Evolutionary conservation across 2,888 invertebrate genomes (phyloP).

Genomic region (Mycogona germanica): DNA sequence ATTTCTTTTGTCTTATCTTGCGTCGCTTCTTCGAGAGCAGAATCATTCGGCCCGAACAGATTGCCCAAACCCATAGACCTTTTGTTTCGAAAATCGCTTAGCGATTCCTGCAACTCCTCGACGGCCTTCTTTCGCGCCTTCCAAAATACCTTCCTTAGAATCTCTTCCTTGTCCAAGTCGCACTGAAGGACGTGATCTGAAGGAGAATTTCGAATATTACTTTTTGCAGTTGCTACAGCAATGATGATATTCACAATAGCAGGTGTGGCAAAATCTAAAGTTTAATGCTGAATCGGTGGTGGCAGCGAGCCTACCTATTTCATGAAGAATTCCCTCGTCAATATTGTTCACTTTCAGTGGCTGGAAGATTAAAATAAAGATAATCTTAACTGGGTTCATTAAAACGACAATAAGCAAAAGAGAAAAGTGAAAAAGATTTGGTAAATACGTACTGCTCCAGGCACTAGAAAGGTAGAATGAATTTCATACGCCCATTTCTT

Average conservation of each 20-base stretch:
- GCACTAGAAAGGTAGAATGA: constrained; percentile 88
- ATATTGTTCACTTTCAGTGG: constrained; percentile 64
- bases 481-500: constrained; percentile 99
- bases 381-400: too few relatives aligned
- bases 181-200: constrained; percentile 59
- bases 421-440: constrained; percentile 8
- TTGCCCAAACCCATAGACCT: constrained; percentile 67
- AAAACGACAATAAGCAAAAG: too few relatives aligned
- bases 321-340: constrained; percentile 74
- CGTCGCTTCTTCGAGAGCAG: constrained; percentile 61
- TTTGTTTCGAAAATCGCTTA: constrained; percentile 78
- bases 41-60: constrained; percentile 77
- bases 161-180: constrained; percentile 80
- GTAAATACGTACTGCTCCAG: constrained; percentile 56
- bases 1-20: constrained; percentile 64
- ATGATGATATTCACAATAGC: too few relatives aligned
- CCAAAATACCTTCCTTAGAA: constrained; percentile 69
- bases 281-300: too few relatives aligned
- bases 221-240: too few relatives aligned
- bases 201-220: not conserved
- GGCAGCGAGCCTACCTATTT: constrained; percentile 56
- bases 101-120: constrained; percentile 63
- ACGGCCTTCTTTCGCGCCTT: constrained; percentile 74
- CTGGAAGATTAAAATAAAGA: constrained; percentile 45
- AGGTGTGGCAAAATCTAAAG: too few relatives aligned